Conservation (phyloP, 1,140 invertebrate genomes). For the Spodoptera frugiperda region DNA sequence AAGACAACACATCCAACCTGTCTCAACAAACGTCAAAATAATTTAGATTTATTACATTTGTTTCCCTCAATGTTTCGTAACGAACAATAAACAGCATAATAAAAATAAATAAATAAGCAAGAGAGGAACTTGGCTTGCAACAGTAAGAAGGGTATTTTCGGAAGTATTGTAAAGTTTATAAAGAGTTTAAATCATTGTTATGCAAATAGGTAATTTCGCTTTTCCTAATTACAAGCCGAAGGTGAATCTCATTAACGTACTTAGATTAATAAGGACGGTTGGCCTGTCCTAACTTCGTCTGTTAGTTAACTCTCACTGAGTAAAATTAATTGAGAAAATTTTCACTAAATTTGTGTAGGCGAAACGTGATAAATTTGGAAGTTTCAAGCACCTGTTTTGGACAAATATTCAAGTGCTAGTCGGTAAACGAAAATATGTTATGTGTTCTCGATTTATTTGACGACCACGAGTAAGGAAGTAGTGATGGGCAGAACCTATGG, state of each 20-base stretch:
- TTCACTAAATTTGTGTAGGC: conserved; percentile 54
- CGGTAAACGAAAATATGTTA: conserved; percentile 1
- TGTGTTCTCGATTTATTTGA: conserved; percentile 16
- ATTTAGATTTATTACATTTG: too few relatives aligned
- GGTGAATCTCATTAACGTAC: conserved; percentile 51
- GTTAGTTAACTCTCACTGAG: conserved; percentile 56
- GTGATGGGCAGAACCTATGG: background rate
- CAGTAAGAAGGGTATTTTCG: background rate
- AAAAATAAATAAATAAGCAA: background rate
- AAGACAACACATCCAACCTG: too few relatives aligned
- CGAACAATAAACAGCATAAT: too few relatives aligned
- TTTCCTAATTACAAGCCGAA: conserved; percentile 47
- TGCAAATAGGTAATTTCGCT: conserved; percentile 43
- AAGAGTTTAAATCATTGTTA: conserved; percentile 37
- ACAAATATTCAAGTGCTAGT: conserved; percentile 45
- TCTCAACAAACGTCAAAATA: too few relatives aligned
- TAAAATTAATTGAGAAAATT: conserved; percentile 62
- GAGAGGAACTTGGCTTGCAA: background rate
- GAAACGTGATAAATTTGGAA: conserved; percentile 54
- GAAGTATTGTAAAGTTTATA: conserved; percentile 23
- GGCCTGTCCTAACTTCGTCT: conserved; percentile 50
- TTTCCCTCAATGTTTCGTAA: too few relatives aligned
- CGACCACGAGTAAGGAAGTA: background rate
- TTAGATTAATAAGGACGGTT: conserved; percentile 55
- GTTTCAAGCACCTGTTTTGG: conserved; percentile 47